Percentiles rank a stretch among this genome's conserved stretches.
Evolutionary conservation across 2,113 vertebrate genomes (phyloP).

Genomic region (Embiotoca jacksoni): DNA sequence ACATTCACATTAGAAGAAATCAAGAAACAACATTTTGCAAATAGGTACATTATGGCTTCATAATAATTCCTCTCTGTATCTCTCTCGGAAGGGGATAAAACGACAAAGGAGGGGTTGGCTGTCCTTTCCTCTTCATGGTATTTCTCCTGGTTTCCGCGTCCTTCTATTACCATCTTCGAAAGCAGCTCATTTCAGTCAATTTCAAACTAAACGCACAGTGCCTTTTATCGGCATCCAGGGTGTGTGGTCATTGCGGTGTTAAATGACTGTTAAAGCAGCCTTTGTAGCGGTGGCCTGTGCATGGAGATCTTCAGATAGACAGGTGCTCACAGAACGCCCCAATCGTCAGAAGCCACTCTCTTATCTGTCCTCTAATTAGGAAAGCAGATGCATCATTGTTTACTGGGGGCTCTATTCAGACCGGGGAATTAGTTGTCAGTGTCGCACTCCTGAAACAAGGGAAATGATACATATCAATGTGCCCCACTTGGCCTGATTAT

Average conservation of each 20-base stretch:
- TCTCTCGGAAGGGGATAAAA: constrained; percentile 36
- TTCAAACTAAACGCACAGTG: constrained; percentile 56
- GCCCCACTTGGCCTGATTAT: constrained; percentile 40
- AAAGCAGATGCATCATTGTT: constrained; percentile 57
- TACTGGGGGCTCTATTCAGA: constrained; percentile 41
- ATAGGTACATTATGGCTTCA: background rate
- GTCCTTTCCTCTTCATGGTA: constrained; percentile 55
- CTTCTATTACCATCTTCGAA: constrained; percentile 56
- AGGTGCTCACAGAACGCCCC: constrained; percentile 65
- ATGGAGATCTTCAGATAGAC: constrained; percentile 76
- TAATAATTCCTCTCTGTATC: constrained; percentile 27
- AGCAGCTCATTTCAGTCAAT: constrained; percentile 65
- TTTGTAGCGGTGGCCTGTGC: constrained; percentile 61
- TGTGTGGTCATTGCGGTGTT: constrained; percentile 66
- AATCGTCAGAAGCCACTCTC: constrained; percentile 50
- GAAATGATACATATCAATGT: constrained; percentile 62
- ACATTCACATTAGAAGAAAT: background rate
- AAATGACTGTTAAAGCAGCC: constrained; percentile 74
- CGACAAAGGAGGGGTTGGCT: constrained; percentile 40
- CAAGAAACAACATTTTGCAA: too few species aligned
- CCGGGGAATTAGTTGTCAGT: constrained; percentile 41
- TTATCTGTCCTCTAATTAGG: constrained; percentile 72
- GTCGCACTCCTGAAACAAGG: constrained; percentile 13
- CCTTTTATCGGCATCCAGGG: constrained; percentile 65
- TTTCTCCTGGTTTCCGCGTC: constrained; percentile 37